These are phyloP conservation scores for Mythimna impura DNA, from an alignment of 2,888 invertebrate genomes.

Conservation along the genomic window DNA sequence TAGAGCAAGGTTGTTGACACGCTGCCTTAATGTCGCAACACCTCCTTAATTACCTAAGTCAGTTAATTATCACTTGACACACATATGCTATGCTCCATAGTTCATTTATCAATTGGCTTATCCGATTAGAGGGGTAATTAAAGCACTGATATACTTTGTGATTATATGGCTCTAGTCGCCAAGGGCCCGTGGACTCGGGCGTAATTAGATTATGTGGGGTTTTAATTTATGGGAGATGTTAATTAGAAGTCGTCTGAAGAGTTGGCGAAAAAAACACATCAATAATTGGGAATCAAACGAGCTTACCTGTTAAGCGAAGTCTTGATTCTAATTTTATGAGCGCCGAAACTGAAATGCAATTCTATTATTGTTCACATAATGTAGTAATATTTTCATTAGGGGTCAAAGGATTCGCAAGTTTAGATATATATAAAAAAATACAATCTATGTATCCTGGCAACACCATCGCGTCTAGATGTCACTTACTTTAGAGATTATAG, in stretches of 20 bases:
- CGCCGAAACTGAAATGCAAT: no score
- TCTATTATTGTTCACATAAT: no score
- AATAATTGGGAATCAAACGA: no score
- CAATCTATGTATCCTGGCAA: no score
- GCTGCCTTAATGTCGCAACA: constrained; percentile 59
- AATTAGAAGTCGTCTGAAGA: neutral
- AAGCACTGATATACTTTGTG: constrained; percentile 63
- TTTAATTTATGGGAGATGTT: constrained; percentile 21
- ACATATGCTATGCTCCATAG: constrained; percentile 39
- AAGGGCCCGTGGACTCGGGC: constrained; percentile 22
- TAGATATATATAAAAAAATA: no score
- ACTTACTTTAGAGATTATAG: no score
- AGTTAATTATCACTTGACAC: constrained; percentile 66
- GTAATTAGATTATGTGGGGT: constrained; percentile 18
- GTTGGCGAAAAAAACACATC: neutral
- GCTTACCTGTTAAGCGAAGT: no score
- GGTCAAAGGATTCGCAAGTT: no score
- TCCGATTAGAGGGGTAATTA: constrained; percentile 71
- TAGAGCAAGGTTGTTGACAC: constrained; percentile 52
- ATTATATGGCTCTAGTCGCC: constrained; percentile 60
- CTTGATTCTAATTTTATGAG: no score
- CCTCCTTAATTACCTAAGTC: constrained; percentile 59
- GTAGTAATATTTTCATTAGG: no score
- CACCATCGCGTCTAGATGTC: no score
- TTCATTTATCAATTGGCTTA: constrained; percentile 66